Evolutionary conservation across 2,113 vertebrate genomes (phyloP), one percentile per base, ranked within the genome.

Genomic region (Corydoras sp.): DNA sequence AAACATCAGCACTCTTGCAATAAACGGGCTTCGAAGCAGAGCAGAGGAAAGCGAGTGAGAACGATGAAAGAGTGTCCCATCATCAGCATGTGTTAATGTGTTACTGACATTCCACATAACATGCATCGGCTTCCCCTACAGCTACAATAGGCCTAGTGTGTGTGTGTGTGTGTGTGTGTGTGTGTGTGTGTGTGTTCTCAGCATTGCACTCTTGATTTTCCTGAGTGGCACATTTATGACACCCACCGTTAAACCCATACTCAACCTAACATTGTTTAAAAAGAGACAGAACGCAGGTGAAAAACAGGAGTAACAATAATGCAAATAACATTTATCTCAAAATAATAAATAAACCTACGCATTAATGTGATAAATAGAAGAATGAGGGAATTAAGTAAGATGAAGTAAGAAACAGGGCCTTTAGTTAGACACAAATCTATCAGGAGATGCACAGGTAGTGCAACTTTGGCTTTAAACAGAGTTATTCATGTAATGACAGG

Each of bases 1-100:
- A 89, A 83, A 87, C 84, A 85, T 80, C 81, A 83, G 71, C 79
- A 81, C 78, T 72, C 12, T 15, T 56, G 79, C 77, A 60, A 54
- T 49, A 66, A 62, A 59, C 48, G 61, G 62, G 24, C 13, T 13
- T n/a, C 32, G 62, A 73, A 70, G 10, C 7, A 67, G 49, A 62
- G 58, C 84, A 85, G 84, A 82, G 84, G 79, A 82, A 81, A 78
- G 83, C 81, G 79, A 81, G 82, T 62, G 51, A 62, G 24, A 66
- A 18, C 78, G 62, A 67, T 77, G 77, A 85, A 85, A 82, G 81
- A 76, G 79, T 65, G 79, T 65, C 55, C 50, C 69, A 71, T 56
- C 61, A 71, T 62, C 69, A 48, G 5, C 8, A 49, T 62, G 69
- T 62, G 51, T 51, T 63, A 62, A 71, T 62, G 49, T 63, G 60